Evolutionary conservation across 2,888 invertebrate species (phyloP).

Genomic region (Cheilosia urbana): DNA sequence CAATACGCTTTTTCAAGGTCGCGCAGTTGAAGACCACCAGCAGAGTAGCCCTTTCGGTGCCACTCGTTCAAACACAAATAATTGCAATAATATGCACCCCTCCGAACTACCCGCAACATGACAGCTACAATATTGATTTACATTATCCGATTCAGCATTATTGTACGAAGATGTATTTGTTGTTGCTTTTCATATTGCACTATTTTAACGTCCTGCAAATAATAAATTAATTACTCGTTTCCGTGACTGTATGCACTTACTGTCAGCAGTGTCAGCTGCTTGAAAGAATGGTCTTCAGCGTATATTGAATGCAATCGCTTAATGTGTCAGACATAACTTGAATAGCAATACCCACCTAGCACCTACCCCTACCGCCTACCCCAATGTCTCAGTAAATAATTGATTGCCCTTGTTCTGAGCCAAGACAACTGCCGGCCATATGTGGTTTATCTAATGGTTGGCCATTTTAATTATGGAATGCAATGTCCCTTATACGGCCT

Average conservation of each 20-base stretch:
- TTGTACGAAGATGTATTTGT: neutral
- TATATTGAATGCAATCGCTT: slow-evolving; percentile 32
- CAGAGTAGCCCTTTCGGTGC: slow-evolving; percentile 30
- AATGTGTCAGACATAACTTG: slow-evolving; percentile 1
- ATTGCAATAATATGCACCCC: slow-evolving; percentile 11
- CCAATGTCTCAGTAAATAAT: slow-evolving; percentile 45
- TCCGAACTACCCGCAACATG: neutral
- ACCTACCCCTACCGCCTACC: neutral
- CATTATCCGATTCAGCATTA: slow-evolving; percentile 40
- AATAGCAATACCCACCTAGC: neutral
- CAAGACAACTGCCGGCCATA: slow-evolving; percentile 35
- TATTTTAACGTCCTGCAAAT: neutral
- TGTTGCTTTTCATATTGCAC: neutral
- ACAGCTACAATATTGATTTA: slow-evolving; percentile 39
- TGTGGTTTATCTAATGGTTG: neutral
- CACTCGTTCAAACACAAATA: slow-evolving; percentile 38
- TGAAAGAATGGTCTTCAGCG: slow-evolving; percentile 35
- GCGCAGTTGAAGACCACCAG: slow-evolving; percentile 37
- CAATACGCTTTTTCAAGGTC: slow-evolving; percentile 83
- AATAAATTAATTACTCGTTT: slow-evolving; percentile 42
- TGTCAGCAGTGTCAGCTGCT: slow-evolving; percentile 13
- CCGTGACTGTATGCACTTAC: slow-evolving; percentile 22
- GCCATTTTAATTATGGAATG: slow-evolving; percentile 60
- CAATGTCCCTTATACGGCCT: slow-evolving; percentile 35
- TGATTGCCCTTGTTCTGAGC: slow-evolving; percentile 36